Evolutionary conservation across 2,113 vertebrate genomes (phyloP), one percentile per base, ranked within the genome.

Genomic region (Tragelaphus scriptus): DNA sequence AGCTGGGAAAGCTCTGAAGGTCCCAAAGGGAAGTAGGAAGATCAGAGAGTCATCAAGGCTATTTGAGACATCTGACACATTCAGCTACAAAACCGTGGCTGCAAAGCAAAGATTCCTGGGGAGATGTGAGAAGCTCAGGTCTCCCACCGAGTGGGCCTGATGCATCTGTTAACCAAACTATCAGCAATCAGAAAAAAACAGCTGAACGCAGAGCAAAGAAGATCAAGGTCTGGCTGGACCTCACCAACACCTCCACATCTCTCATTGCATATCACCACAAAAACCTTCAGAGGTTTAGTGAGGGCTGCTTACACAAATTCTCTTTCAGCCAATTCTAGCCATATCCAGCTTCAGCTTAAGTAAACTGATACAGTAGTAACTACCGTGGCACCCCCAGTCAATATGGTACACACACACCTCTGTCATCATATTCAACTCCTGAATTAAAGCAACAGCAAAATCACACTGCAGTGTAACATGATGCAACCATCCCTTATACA

Each of bases 361-460:
- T 82, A 81, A 94, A 94, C 8, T 32, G 47, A 85, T 28, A 92
- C 0, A 96, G 75, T 65, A 68, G 4, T 79, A 89, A 65, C 36
- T 58, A 53, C 65, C 1, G 9, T 1, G 85, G 7, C 26, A 88
- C 17, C 11, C 16, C 87, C 28, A 9, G 51, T 40, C 58, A 86
- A 53, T 59, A 80, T 1, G 1, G 17, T 49, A 10, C 10, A 79
- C 44, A 85, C 36, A 21, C 26, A 71, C 14, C 65, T 94, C 36
- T 87, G 13, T 63, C 55, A n/a, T 59, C 21, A 65, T 44, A 89
- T 26, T 61, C 49, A 91, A 88, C 63, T 95, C 40, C 26, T 79
- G 6, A 92, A 88, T n/a, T 89, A 92, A 84, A 56, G 85, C 28
- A 94, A 89, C 17, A 89, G 63, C 65, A 95, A 81, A 91, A 87